Conservation (phyloP, 2,888 invertebrate species). For the Eledona agricola region DNA sequence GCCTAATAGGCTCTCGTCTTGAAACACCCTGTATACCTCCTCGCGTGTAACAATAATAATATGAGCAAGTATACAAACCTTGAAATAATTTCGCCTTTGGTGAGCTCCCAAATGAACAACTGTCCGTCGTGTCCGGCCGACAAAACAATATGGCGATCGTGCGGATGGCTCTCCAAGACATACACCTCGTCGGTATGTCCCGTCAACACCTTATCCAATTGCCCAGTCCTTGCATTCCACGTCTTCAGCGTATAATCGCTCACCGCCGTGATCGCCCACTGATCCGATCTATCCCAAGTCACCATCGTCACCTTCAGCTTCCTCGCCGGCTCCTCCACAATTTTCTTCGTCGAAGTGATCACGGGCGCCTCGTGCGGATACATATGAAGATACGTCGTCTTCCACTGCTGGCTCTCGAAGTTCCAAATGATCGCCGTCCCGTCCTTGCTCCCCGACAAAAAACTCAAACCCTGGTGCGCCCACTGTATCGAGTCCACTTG, state of each 20-base stretch:
- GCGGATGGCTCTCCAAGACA: conserved; percentile 92
- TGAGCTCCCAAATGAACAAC: conserved; percentile 85
- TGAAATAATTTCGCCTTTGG: conserved; percentile 68
- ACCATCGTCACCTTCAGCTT: conserved; percentile 91
- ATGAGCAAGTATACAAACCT: no score
- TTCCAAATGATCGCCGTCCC: conserved; percentile 95
- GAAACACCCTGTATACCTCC: no score
- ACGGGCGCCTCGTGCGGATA: no score
- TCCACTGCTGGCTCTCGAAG: conserved; percentile 91
- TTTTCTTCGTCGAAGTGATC: conserved; percentile 30
- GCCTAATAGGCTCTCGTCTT: no score
- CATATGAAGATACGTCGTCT: conserved; percentile 78
- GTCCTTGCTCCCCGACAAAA: conserved; percentile 95
- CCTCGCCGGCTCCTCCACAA: conserved; percentile 61
- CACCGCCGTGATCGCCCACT: conserved; percentile 88
- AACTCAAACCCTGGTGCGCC: conserved; percentile 86
- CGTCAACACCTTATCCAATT: conserved; percentile 71
- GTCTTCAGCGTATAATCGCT: conserved; percentile 84
- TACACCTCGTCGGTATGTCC: conserved; percentile 95
- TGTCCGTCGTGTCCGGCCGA: conserved; percentile 98
- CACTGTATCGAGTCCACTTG: conserved; percentile 96
- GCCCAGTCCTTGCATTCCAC: conserved; percentile 78
- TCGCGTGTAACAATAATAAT: no score
- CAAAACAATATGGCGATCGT: conserved; percentile 81
- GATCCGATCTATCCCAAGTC: conserved; percentile 91